Conservation (phyloP, 2,888 invertebrate species). For the Lymantria monacha region DNA sequence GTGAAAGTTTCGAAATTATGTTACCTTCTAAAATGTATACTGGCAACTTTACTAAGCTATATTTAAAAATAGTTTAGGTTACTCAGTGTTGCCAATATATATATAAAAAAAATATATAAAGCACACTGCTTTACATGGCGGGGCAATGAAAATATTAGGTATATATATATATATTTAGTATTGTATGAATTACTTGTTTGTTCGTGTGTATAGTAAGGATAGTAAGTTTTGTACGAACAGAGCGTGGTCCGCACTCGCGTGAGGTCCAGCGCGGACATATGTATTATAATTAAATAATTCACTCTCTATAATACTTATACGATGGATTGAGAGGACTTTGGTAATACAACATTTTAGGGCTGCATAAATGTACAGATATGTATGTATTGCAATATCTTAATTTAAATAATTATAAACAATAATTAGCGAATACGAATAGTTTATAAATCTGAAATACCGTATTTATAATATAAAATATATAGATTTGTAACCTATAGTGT, state of each 20-base stretch:
- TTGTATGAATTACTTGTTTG: slow-evolving; percentile 24
- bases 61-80: neutral
- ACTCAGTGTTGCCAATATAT: slow-evolving; percentile 20
- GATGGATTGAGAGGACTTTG: slow-evolving; percentile 27
- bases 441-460: too few species aligned
- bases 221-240: slow-evolving; percentile 38
- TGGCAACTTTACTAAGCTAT: slow-evolving; percentile 16
- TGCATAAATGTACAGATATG: too few species aligned
- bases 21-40: slow-evolving; percentile 20
- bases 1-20: slow-evolving; percentile 26
- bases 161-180: slow-evolving; percentile 16
- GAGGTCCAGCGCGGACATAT: slow-evolving; percentile 18
- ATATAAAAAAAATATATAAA: slow-evolving; percentile 12
- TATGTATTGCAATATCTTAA: too few species aligned
- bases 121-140: slow-evolving; percentile 55
- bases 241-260: slow-evolving; percentile 17
- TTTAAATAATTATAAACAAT: too few species aligned
- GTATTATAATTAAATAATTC: slow-evolving; percentile 39
- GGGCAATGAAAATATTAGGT: slow-evolving; percentile 31
- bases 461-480: too few species aligned
- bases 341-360: slow-evolving; percentile 8
- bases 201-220: slow-evolving; percentile 27
- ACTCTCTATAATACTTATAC: slow-evolving; percentile 30
- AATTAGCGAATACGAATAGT: too few species aligned
- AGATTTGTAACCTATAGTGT: too few species aligned